Percentiles rank a stretch among this genome's conserved stretches.
Evolutionary conservation across 2,113 vertebrate species (phyloP).

Genomic region (Delphinus delphis): DNA sequence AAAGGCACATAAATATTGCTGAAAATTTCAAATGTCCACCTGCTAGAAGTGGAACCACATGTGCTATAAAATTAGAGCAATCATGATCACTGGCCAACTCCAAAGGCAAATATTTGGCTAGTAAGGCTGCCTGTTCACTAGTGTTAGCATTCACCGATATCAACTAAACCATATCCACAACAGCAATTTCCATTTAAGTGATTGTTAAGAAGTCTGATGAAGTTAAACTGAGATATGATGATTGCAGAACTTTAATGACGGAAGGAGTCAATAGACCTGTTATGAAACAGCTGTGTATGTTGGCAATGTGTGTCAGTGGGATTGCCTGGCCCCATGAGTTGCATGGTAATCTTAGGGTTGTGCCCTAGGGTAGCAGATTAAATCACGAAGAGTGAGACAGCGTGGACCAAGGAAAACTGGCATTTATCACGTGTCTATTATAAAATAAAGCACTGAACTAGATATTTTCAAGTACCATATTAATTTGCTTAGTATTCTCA

Average conservation of each 20-base stretch:
- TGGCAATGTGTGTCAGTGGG: neutral
- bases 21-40: conserved; percentile 57
- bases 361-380: neutral
- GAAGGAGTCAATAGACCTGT: conserved; percentile 45
- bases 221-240: neutral
- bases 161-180: conserved; percentile 35
- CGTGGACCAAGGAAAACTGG: neutral
- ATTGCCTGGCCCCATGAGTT: neutral
- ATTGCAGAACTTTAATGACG: conserved; percentile 13
- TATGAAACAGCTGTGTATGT: conserved; percentile 27
- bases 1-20: neutral
- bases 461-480: neutral
- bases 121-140: conserved; percentile 13
- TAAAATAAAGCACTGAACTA: neutral
- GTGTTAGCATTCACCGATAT: neutral
- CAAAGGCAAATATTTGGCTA: conserved; percentile 63
- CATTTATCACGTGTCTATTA: neutral
- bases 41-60: conserved; percentile 10
- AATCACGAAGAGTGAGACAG: neutral
- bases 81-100: neutral
- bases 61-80: conserved; percentile 39
- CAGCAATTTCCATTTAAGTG: conserved; percentile 57
- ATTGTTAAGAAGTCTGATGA: neutral
- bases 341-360: neutral
- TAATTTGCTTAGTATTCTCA: neutral